Evolutionary conservation across 2,113 vertebrate genomes (phyloP), one percentile per base, ranked within the genome.

Genomic region (Eurypyga helias): DNA sequence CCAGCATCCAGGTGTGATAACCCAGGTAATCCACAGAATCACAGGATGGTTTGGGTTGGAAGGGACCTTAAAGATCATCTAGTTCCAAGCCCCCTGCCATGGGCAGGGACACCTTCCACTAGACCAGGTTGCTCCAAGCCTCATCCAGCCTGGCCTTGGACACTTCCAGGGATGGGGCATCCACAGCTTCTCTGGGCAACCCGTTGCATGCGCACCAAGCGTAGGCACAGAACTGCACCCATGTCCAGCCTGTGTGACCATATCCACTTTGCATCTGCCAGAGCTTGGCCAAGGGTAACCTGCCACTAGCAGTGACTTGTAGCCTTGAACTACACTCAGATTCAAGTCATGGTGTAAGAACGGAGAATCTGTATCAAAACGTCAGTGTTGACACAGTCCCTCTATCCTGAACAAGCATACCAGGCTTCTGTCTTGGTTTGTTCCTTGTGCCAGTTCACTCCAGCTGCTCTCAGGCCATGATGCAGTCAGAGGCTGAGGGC

Each of bases 1-100:
- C 28, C 52, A 61, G 67, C 29, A 72, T 1, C 5, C 36, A 31
- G 25, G 12, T 76, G 17, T 0, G 0, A 67, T 33, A 46, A 48
- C 29, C 29, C 36, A 34, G 31, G 54, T 33, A 72, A 73, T 29
- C 34, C 12, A 41, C 12, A 41, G 41, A 41, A 41, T 41, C 41
- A 41, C 41, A 41, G 41, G 12, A 41, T 12, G 41, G 41, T 41
- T 41, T 41, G 41, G 41, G 41, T 41, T 41, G 41, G 41, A 41
- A 41, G 41, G 41, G 41, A 41, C 41, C 41, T 41, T 41, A 41
- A 41, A 41, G 41, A 41, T 12, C 41, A 41, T 41, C 41, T 12
- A 41, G 41, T 41, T 41, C 41, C 41, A 41, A 41, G 10, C 41
- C 41, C 41, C 41, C 41, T 41, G 41, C 41, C 41, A 41, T 41